phyloP scores from a whole-genome alignment of 2,888 invertebrate genomes.

The Philereme transversata region DNA sequence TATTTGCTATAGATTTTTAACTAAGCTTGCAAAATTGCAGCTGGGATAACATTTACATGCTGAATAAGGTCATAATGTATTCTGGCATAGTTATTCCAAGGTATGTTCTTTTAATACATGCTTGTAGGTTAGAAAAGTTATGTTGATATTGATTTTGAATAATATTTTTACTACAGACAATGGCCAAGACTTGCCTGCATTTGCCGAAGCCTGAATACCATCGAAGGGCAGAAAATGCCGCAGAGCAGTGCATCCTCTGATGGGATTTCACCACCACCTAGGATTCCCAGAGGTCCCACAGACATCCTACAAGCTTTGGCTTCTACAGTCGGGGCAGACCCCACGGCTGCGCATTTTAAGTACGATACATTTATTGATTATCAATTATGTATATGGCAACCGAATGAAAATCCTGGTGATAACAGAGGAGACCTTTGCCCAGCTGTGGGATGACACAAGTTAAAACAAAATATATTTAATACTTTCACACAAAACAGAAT shows the following conservation, averaged over 20 bases:
- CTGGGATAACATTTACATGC: background rate
- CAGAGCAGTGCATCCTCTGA: conserved; percentile 61
- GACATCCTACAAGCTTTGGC: conserved; percentile 92
- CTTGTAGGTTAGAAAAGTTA: conserved; percentile 15
- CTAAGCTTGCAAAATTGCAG: background rate
- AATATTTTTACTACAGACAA: conserved; percentile 52
- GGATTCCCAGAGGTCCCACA: conserved; percentile 90
- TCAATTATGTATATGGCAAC: background rate
- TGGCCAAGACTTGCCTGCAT: conserved; percentile 65
- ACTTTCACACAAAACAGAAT: too few relatives aligned
- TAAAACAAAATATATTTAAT: too few relatives aligned
- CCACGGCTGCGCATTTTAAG: conserved; percentile 94
- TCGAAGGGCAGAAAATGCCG: conserved; percentile 72
- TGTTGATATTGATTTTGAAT: conserved; percentile 1
- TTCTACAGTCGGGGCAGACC: conserved; percentile 90
- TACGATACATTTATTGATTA: conserved; percentile 42
- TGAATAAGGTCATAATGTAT: conserved; percentile 51
- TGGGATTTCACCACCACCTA: conserved; percentile 84
- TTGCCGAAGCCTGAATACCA: conserved; percentile 61
- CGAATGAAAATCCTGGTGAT: too few relatives aligned
- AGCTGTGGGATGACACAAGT: too few relatives aligned
- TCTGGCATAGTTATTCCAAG: conserved; percentile 55
- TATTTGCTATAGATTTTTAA: background rate
- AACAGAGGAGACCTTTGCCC: too few relatives aligned
- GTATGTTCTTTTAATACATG: conserved; percentile 40